Evolutionary conservation across 64 coral and sea anemone genomes (phyloP), one percentile per base, ranked within the genome.

Genomic region (Montipora cactus): DNA sequence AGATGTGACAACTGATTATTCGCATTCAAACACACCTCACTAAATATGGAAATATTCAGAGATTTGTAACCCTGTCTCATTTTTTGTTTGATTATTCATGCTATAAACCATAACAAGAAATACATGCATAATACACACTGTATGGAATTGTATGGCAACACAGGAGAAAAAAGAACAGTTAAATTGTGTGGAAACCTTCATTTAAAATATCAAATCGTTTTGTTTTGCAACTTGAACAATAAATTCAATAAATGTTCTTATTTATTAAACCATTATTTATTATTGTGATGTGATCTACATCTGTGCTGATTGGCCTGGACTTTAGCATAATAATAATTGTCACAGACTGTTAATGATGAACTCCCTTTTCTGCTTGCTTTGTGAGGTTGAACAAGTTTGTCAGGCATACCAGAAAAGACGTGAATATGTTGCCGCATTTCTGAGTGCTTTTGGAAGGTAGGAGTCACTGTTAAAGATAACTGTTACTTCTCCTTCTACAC

Each of bases 391-490:
- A n/a, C 89, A 84, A 92, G 93, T 98, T 14, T 61, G 79, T 44
- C 64, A 90, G 64, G 68, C 87, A 1, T 95, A 92, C 51, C 87
- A 90, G 14, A 92, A 92, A 67, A 87, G 96, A 85, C 89, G 66
- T n/a, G 89, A 91, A 25, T 98, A 91, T 73, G 83, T 95, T 49
- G 91, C 93, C 21, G 93, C 96, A 13, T 98, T 98, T 46, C 72
- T 98, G 13, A 88, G 82, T 92, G 88, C 89, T 51, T 98, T 95
- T 95, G 93, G 93, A 91, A 93, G 96, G 96, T 98, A 50, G 77
- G 81, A 12, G 18, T 71, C 18, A 21, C 53, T 57, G 53, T 11
- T 7, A 11, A 57, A 57, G 11, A 57, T 57, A 57, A 57, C 37
- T 37, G 37, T 37, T 37, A 37, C 37, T 37, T 37, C 37, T 37